Evolutionary conservation across 2,797 vertebrate species (phyloP).

Genomic region (Gymnothorax reevesii): DNA sequence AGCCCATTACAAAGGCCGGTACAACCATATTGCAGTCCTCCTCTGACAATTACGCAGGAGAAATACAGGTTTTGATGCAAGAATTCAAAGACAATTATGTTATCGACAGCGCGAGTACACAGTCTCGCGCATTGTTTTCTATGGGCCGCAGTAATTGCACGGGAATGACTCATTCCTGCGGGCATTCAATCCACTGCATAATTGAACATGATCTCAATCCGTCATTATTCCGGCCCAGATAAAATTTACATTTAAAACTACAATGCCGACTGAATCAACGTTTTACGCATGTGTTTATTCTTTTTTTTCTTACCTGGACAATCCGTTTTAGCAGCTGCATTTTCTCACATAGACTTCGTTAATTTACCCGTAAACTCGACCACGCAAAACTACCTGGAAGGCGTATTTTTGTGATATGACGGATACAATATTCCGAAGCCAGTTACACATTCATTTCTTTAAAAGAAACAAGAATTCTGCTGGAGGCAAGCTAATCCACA

Average conservation of each 20-base stretch:
- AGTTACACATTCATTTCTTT: neutral
- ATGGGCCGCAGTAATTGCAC: neutral
- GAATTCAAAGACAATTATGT: neutral
- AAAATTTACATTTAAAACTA: neutral
- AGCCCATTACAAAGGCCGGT: neutral
- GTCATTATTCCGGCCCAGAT: neutral
- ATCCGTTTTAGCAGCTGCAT: conserved; percentile 13
- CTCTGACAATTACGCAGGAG: neutral
- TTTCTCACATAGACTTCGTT: neutral
- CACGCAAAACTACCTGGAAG: neutral
- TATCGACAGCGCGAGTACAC: neutral
- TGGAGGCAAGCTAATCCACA: neutral
- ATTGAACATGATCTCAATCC: neutral
- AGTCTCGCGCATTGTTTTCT: neutral
- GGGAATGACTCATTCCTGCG: neutral
- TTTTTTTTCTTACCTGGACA: neutral
- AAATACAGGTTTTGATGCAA: neutral
- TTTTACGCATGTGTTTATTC: neutral
- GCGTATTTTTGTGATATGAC: neutral
- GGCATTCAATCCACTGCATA: neutral
- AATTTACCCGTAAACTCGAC: neutral
- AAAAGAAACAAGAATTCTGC: neutral
- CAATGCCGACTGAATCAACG: neutral
- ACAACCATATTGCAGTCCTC: neutral
- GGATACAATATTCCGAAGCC: neutral